Evolutionary conservation across 2,888 invertebrate species (phyloP), one percentile per base, ranked within the genome.

Genomic region (Calliphora vomitoria): DNA sequence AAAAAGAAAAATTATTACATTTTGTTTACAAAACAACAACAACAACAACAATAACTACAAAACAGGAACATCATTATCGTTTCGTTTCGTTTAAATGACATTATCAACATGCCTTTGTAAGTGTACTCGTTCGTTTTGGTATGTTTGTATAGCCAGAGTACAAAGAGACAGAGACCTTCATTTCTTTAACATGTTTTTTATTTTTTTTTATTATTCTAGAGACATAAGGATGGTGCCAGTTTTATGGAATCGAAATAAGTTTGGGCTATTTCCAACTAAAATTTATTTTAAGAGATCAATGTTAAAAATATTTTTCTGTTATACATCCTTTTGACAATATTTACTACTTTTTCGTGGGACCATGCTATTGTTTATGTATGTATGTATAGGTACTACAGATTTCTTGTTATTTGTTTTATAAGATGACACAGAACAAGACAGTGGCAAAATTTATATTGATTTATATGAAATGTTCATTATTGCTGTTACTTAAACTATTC

Each of bases 1-100:
- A 38, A 11, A 31, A 50, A n/a, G 1, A 71, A 44, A 60, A 25
- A 47, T 62, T 50, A 62, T 75, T 62, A 62, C 60, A 62, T 64
- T 38, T 76, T 50, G 13, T 60, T 75, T 47, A 15, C 60, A 44
- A 75, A n/a, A 47, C 18, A 58, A 41, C 41, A 13, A 15, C 20
- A 38, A 58, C 3, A 50, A 50, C 18, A 66, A 44, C 18, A 64
- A 31, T 4, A 60, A 11, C 2, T 20, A 44, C 10, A 47, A 44
- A 75, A 76, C 15, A 47, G 35, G 2, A 76, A 62, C 62, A 50
- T 76, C 35, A 64, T 76, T 35, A 71, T 71, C 55, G 35, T 53
- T 71, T 68, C 55, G 35, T 53, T 71, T 68, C 15, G 31, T 11
- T 35, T 35, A 35, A 25, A 69, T 31, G 25, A 31, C 50, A 69